Evolutionary conservation across 2,113 vertebrate species (phyloP).

Genomic region (Cichladusa arquata): DNA sequence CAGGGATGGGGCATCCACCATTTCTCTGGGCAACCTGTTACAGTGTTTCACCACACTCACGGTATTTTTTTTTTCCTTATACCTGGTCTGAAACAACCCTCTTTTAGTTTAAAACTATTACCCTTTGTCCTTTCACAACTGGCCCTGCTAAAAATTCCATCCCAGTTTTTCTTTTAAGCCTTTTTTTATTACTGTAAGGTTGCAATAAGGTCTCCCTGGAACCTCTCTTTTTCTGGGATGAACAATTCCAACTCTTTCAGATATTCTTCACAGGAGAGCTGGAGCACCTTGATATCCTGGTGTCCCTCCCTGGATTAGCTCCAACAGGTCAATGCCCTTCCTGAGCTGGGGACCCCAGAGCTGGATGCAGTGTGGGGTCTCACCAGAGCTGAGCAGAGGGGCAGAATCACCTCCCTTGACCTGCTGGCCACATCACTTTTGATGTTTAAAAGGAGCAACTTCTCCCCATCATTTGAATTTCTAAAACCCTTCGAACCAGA

Average conservation of each 20-base stretch:
- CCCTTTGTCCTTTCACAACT: not conserved
- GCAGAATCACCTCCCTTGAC: not conserved
- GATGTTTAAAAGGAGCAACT: not conserved
- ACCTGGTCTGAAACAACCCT: not conserved
- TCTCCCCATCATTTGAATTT: not conserved
- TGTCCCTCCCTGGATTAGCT: accelerated
- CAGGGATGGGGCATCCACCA: not conserved
- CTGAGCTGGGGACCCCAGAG: accelerated
- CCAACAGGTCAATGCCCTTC: not conserved
- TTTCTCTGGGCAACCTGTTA: not conserved
- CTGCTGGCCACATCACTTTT: not conserved
- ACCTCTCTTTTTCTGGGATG: not conserved
- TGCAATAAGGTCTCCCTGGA: accelerated
- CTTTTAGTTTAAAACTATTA: not conserved
- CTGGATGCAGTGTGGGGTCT: not conserved
- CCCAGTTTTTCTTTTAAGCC: not conserved
- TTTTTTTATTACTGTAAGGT: not conserved
- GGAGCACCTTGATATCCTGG: too few species aligned
- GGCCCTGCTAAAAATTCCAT: not conserved
- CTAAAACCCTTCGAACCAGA: not conserved
- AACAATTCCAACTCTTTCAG: not conserved
- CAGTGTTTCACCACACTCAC: not conserved
- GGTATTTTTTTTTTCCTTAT: accelerated
- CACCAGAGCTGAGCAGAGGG: accelerated
- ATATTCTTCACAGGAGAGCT: not conserved